Evolutionary conservation across 1,140 invertebrate genomes (phyloP), one percentile per base, ranked within the genome.

Genomic region (Pomacea maculata): DNA sequence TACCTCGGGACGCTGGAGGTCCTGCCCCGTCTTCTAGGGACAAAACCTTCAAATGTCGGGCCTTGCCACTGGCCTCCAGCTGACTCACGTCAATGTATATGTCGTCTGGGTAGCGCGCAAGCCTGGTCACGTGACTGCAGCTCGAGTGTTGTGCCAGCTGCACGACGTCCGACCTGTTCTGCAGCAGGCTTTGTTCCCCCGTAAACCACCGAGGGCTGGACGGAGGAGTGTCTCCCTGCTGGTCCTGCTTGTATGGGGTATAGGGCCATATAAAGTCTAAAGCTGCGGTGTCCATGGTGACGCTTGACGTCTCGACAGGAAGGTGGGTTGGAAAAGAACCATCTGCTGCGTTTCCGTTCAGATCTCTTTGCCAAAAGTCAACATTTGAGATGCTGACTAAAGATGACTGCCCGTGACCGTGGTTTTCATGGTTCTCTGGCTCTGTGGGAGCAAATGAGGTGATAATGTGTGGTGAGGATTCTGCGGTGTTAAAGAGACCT

Each of bases 81-180:
- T 78, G 65, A 34, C 70, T 70, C 21, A 82, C 81, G 64, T 82
- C 81, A 54, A 82, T 79, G 64, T 82, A 82, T n/a, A 82, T 76
- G 65, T 82, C 77, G 45, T 82, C 81, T 34, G 81, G 81, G 61
- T 68, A 82, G 8, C 68, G 75, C 11, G 67, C 52, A 54, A 78
- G 45, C 9, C 65, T 70, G 11, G 11, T 8, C 65, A 78, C 65
- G 67, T 55, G 65, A 71, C 54, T 34, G 11, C 77, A 57, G 65
- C 54, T n/a, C 2, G 65, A 65, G 75, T 25, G 25, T 45, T 54
- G 45, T 7, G 67, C 54, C 67, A 78, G 34, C 25, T 70, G 67
- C 19, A 57, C 67, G 11, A 71, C 67, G 57, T 71, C 77, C 77
- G 65, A n/a, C 70, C 57, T 78, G 21, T 57, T 45, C 17, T 78